Evolutionary conservation across 2,797 vertebrate species (phyloP), one percentile per base, ranked within the genome.

Genomic region (Lindbergichthys nudifrons): DNA sequence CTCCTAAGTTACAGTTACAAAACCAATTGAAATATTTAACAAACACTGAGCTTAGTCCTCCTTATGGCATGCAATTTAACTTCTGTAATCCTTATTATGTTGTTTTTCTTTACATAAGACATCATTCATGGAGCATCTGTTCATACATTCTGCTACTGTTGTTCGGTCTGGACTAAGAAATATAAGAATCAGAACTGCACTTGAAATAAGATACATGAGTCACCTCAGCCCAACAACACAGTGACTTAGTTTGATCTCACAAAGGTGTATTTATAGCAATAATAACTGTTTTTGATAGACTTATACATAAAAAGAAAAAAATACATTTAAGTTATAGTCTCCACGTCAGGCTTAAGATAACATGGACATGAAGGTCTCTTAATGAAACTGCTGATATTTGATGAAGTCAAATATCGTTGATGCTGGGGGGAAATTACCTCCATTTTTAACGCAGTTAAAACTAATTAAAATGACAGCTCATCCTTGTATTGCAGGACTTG

Each of bases 151-250:
- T 46, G 9, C 19, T 6, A 13, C 50, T 16, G 21, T 21, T 52
- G 23, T 63, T 79, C 41, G 21, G 43, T 47, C 32, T 36, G 32
- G 32, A 64, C 41, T 2, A 46, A 66, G 36, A 77, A 56, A 56
- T 18, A 36, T 18, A 58, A 58, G 51, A 73, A 65, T 70, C 79
- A 73, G 36, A 71, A 15, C 12, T 42, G n/a, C 52, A 52, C 51
- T 79, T 73, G 10, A 61, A 58, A 5, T 19, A 14, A 80, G 82
- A 72, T 1, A 56, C 71, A 78, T 78, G 63, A 85, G 69, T 85
- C 84, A 77, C 19, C 18, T 43, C 45, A 78, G 51, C 43, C 42
- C 10, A 3, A 67, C 54, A 19, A 79, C 64, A 68, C 53, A 45
- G n/a, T 54, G 18, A 52, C 16, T 52, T 60, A 52, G 51, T 52